Percentiles rank a stretch among this genome's conserved stretches.
Conservation (phyloP, 2,797 vertebrate genomes). For the Cyclura pinguis region DNA sequence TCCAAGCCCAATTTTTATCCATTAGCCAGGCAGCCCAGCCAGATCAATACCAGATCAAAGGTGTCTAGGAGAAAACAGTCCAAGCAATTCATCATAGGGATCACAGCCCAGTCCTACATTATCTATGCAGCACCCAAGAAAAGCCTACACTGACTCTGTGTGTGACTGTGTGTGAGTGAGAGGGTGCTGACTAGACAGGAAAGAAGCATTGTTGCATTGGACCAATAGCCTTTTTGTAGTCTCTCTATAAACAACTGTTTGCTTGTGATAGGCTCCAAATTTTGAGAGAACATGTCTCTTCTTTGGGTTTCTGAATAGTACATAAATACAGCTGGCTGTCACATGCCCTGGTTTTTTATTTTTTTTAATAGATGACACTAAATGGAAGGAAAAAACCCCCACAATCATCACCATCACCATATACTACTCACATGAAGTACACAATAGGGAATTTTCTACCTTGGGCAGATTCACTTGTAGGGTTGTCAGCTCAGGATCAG, state of each 20-base stretch:
- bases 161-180: background rate
- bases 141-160: background rate
- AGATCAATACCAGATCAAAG: slow-evolving; percentile 82
- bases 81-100: slow-evolving; percentile 71
- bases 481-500: background rate
- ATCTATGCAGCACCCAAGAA: background rate
- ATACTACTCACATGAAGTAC: background rate
- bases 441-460: background rate
- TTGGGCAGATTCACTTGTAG: background rate
- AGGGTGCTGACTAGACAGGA: background rate
- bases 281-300: slow-evolving; percentile 3
- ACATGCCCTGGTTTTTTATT: background rate
- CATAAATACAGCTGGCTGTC: background rate
- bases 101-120: slow-evolving; percentile 41
- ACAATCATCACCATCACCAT: background rate
- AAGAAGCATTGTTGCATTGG: background rate
- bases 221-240: slow-evolving; percentile 30
- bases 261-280: slow-evolving; percentile 2
- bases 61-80: slow-evolving; percentile 69
- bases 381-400: background rate
- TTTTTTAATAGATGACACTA: background rate
- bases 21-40: slow-evolving; percentile 72
- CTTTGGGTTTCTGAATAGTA: slow-evolving; percentile 7
- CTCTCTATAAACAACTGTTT: slow-evolving; percentile 10
- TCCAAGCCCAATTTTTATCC: slow-evolving; percentile 59